Conservation (phyloP, 1,140 invertebrate species). For the Heterodera schachtii region DNA sequence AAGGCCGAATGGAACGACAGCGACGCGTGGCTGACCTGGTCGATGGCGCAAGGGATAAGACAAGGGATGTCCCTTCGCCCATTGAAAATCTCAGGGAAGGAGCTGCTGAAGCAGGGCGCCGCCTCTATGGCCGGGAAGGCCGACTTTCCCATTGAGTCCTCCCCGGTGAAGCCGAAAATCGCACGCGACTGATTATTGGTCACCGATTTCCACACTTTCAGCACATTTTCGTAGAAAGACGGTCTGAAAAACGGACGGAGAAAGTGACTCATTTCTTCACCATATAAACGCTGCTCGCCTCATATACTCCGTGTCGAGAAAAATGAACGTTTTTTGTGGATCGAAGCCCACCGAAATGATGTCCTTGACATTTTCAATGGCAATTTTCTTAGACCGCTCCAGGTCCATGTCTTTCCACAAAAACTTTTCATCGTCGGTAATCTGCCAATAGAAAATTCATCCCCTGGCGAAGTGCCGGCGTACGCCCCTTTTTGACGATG, state of each 20-base stretch:
- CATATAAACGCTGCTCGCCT: slow-evolving; percentile 72
- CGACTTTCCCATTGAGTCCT: slow-evolving; percentile 92
- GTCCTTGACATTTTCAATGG: slow-evolving; percentile 91
- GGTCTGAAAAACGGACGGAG: slow-evolving; percentile 68
- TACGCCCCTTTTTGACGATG: not conserved
- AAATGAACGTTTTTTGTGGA: slow-evolving; percentile 93
- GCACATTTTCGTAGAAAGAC: slow-evolving; percentile 88
- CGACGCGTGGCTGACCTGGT: slow-evolving; percentile 74
- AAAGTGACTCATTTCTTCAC: too few relatives aligned
- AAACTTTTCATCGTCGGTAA: slow-evolving; percentile 98
- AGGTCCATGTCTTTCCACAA: slow-evolving; percentile 93
- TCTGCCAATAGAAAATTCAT: slow-evolving; percentile 69
- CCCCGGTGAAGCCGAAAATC: slow-evolving; percentile 96
- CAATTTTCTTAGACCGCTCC: slow-evolving; percentile 83
- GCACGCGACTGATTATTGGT: slow-evolving; percentile 89
- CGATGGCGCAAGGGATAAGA: slow-evolving; percentile 96
- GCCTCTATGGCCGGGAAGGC: slow-evolving; percentile 94
- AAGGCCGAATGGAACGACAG: not conserved
- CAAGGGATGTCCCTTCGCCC: slow-evolving; percentile 80
- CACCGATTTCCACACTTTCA: slow-evolving; percentile 86
- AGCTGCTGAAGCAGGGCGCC: slow-evolving; percentile 86
- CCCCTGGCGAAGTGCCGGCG: too few relatives aligned
- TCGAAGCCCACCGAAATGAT: slow-evolving; percentile 98
- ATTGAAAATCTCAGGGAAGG: slow-evolving; percentile 92
- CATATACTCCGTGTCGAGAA: slow-evolving; percentile 90